Evolutionary conservation across 2,797 vertebrate species (phyloP).

Genomic region (Peromyscus aztecus): DNA sequence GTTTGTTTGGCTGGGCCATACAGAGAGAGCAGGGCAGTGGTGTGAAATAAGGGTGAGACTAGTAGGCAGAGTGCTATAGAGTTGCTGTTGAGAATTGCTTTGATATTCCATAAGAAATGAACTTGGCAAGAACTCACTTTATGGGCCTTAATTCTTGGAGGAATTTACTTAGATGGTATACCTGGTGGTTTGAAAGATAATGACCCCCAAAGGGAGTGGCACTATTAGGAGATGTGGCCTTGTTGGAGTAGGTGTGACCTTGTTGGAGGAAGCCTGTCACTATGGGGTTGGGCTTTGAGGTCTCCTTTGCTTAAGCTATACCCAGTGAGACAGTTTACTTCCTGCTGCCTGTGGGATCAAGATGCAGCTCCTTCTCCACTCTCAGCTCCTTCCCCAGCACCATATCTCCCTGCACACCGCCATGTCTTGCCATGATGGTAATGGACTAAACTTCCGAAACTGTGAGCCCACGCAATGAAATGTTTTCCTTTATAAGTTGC

Average conservation of each 20-base stretch:
- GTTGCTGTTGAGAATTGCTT: not conserved
- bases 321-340: not conserved
- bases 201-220: not conserved
- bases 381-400: not conserved
- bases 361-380: not conserved
- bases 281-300: not conserved
- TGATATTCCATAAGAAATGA: not conserved
- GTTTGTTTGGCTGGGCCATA: not conserved
- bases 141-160: not conserved
- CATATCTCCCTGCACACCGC: not conserved
- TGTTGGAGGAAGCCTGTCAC: not conserved
- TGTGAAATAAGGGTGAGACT: accelerated
- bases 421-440: not conserved
- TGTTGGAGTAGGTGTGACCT: not conserved
- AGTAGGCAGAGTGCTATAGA: not conserved
- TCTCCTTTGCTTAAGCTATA: not conserved
- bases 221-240: not conserved
- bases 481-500: not conserved
- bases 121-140: not conserved
- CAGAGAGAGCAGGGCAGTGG: not conserved
- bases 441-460: not conserved
- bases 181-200: not conserved
- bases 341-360: not conserved
- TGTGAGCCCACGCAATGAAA: not conserved
- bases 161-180: not conserved